These are phyloP conservation scores for Sparus aurata DNA, from an alignment of 2,797 vertebrate genomes.

Conservation along the genomic window DNA sequence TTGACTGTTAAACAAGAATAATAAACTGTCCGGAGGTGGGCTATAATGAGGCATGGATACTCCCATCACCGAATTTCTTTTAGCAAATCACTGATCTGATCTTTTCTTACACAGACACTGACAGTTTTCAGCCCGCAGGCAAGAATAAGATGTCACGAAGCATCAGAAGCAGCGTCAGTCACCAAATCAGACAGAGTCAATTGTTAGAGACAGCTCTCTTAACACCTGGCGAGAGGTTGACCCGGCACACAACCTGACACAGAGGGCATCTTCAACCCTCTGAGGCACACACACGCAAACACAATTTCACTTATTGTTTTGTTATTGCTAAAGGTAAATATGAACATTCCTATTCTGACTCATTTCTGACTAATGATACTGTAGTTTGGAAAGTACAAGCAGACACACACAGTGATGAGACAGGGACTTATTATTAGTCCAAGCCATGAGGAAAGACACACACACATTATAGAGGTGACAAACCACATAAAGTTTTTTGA, in stretches of 20 bases:
- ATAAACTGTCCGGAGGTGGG: neutral
- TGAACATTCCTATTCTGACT: constrained; percentile 25
- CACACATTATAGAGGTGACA: too few species aligned
- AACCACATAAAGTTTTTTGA: too few species aligned
- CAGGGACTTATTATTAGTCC: constrained; percentile 52
- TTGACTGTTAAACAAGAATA: too few species aligned
- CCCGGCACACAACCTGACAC: constrained; percentile 24
- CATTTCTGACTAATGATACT: constrained; percentile 41
- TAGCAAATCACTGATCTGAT: constrained; percentile 15
- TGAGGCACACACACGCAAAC: constrained; percentile 4
- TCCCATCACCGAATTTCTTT: constrained; percentile 9
- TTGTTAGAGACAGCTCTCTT: constrained; percentile 33
- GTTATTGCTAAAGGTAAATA: constrained; percentile 25
- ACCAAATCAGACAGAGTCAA: constrained; percentile 17
- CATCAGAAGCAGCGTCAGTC: constrained; percentile 49
- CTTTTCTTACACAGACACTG: constrained; percentile 29
- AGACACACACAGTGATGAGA: constrained; percentile 48
- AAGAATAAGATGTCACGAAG: constrained; percentile 52
- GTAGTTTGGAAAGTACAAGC: constrained; percentile 24
- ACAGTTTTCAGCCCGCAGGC: constrained; percentile 58
- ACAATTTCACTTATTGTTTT: neutral
- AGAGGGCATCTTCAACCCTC: constrained; percentile 32
- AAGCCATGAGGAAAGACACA: too few species aligned
- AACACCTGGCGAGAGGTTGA: constrained; percentile 37
- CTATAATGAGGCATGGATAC: neutral